phyloP scores from a whole-genome alignment of 2,113 vertebrate genomes.

The Ammodytes dubius region DNA sequence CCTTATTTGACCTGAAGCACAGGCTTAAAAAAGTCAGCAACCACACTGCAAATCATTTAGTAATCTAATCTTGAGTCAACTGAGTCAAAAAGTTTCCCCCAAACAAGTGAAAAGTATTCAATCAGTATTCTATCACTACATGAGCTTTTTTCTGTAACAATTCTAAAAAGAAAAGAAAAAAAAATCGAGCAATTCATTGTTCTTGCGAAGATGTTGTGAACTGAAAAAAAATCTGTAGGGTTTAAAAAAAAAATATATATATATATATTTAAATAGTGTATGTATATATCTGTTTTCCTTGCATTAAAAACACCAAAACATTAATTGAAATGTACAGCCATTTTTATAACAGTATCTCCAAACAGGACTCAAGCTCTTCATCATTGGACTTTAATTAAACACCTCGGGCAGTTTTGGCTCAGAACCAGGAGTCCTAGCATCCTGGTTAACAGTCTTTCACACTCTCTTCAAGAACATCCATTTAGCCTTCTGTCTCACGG shows the following conservation, averaged over 20 bases:
- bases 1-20: not conserved
- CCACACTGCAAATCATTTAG: not conserved
- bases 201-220: not conserved
- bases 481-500: conserved; percentile 9
- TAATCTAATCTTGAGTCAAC: not conserved
- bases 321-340: not conserved
- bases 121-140: not conserved
- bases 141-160: not conserved
- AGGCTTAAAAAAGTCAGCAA: not conserved
- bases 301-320: not conserved
- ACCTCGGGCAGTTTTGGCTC: conserved; percentile 11
- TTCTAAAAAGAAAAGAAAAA: not conserved
- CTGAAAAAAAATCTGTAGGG: not conserved
- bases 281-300: not conserved
- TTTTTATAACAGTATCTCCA: not conserved
- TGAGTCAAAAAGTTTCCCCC: too few relatives aligned
- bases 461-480: not conserved
- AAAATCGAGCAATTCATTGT: not conserved
- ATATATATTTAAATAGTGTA: not conserved
- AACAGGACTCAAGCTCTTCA: not conserved
- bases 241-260: not conserved
- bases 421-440: not conserved
- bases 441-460: conserved; percentile 14
- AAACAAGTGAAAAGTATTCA: not conserved
- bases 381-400: conserved; percentile 55